Evolutionary conservation across 2,797 vertebrate species (phyloP), one percentile per base, ranked within the genome.

Genomic region (Diceros bicornis): DNA sequence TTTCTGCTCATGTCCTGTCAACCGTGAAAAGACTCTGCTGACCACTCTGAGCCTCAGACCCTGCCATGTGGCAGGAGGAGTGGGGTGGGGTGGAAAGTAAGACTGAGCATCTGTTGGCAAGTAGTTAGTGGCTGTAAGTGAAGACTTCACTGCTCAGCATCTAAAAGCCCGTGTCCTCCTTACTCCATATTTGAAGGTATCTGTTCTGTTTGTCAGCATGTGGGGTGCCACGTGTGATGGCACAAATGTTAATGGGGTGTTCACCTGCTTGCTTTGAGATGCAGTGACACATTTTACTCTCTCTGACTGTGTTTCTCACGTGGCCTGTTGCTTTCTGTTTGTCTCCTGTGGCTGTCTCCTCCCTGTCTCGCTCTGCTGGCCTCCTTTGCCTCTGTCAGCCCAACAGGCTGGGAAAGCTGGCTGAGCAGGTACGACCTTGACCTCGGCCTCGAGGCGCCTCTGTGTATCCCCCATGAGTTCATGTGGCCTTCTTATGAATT

Each of bases 351-450:
- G 97, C 97, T 97, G 96, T 98, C 97, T 98, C 98, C 98, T 98
- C 99, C 99, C 98, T 98, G 97, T 99, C 97, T 98, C 98, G 97
- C 98, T 98, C 98, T 99, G 98, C 98, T 98, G 98, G 98, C 98
- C 98, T 98, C 98, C 99, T 98, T 99, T 98, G 99, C 99, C 96
- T 96, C 98, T 99, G 99, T 99, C 99, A 99, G 99, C 99, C 99
- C 99, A 99, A 99, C 99, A 99, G 99, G 99, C 99, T 99, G 99
- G 99, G 99, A 99, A 99, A 99, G 98, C 99, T 99, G 99, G 99
- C 99, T 99, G 99, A 99, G 98, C 99, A 99, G 99, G 99, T 99
- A 99, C 96, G 98, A 99, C 99, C 97, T 98, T 89, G 27, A 98
- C 97, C 88, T 95, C 5, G 5, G 59, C 88, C 90, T 87, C 25